Conservation (phyloP, 2,113 vertebrate genomes). For the Malurus elegans region DNA sequence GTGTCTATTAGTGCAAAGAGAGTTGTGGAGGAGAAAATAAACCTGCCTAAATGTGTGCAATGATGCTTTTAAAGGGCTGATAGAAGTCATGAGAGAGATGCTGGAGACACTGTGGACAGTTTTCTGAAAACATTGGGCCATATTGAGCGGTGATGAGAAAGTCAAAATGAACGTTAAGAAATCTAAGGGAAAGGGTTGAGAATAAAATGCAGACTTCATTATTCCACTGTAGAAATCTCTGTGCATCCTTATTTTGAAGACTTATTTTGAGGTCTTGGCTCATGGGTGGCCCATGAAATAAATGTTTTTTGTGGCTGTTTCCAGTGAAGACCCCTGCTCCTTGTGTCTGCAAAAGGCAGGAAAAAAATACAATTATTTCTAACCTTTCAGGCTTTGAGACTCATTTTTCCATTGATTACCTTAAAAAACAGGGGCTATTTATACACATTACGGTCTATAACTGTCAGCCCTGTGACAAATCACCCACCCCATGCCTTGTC, state of each 20-base stretch:
- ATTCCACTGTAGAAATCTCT: neutral
- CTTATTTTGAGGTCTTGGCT: neutral
- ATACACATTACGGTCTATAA: neutral
- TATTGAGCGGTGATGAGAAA: neutral
- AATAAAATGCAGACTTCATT: neutral
- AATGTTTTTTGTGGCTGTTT: neutral
- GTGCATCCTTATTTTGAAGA: neutral
- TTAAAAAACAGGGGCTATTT: conserved; percentile 34
- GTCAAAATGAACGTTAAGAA: neutral
- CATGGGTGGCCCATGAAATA: neutral
- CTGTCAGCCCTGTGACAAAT: conserved; percentile 45
- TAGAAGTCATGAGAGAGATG: neutral
- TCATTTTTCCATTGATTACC: conserved; percentile 38
- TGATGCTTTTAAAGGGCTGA: neutral
- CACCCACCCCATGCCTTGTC: conserved; percentile 3
- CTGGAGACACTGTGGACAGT: neutral
- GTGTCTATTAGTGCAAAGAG: neutral
- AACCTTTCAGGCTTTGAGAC: neutral
- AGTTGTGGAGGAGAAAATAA: neutral
- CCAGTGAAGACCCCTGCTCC: neutral
- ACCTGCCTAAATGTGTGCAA: accelerated
- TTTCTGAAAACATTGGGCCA: neutral
- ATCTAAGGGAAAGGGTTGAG: neutral
- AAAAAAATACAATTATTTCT: neutral
- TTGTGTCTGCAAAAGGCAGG: neutral